These are phyloP conservation scores for Spongia lamella DNA, from an alignment of 37 sponge, comb jelly and placozoan species.

Conservation along the genomic window DNA sequence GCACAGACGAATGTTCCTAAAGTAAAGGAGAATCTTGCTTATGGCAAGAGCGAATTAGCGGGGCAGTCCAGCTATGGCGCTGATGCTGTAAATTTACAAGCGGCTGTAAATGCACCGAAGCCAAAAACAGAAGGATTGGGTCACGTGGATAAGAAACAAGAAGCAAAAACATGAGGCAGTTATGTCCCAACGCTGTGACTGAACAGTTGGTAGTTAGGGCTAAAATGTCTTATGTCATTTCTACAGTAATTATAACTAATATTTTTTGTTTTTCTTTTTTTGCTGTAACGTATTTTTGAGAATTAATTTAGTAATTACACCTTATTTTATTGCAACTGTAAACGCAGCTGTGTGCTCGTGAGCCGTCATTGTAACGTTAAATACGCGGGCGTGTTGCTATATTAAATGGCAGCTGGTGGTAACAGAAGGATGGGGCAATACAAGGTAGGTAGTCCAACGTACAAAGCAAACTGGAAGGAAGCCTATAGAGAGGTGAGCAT, in stretches of 20 bases:
- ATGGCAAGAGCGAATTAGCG: conserved; percentile 55
- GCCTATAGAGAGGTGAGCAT: no score
- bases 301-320: neutral
- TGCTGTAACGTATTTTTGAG: neutral
- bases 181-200: neutral
- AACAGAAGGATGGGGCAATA: no score
- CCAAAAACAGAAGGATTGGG: conserved; percentile 77
- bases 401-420: no score
- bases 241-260: neutral
- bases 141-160: conserved; percentile 74
- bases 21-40: conserved; percentile 59
- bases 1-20: conserved; percentile 66
- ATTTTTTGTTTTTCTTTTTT: neutral
- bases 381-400: no score
- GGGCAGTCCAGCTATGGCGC: conserved; percentile 71
- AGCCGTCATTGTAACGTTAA: no score
- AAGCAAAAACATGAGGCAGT: conserved; percentile 9
- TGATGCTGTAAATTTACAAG: conserved; percentile 69
- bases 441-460: no score
- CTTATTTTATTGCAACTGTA: no score
- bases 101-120: conserved; percentile 74
- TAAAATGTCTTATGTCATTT: neutral
- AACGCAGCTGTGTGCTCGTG: no score
- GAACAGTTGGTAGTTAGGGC: neutral
- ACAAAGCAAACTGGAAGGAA: no score